Percentiles rank a stretch among this genome's conserved stretches.
Conservation (phyloP, 2,888 invertebrate species). For the Lepeophtheirus nordmannii region DNA sequence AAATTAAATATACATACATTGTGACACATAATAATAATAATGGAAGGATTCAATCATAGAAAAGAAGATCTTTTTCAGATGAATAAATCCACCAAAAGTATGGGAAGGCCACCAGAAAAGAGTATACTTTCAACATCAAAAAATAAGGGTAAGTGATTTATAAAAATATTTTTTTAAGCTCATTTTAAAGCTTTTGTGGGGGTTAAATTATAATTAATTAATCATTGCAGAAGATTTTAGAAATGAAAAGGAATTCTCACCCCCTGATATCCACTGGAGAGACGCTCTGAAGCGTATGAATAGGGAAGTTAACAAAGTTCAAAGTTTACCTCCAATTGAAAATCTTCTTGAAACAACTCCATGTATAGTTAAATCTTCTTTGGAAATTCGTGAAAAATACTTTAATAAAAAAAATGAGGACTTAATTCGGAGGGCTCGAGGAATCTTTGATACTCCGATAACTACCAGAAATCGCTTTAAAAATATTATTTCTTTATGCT, state of each 20-base stretch:
- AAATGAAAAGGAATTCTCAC: background rate
- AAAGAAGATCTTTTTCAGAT: too few species aligned
- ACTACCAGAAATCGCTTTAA: background rate
- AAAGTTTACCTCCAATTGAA: background rate
- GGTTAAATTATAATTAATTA: too few species aligned
- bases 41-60: too few species aligned
- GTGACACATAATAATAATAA: too few species aligned
- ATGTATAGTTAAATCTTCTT: background rate
- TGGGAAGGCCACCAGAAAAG: too few species aligned
- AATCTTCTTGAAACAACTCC: background rate
- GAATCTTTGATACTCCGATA: background rate
- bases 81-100: too few species aligned
- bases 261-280: background rate
- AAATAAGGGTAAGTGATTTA: too few species aligned
- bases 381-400: constrained; percentile 3
- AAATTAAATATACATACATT: too few species aligned
- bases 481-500: background rate
- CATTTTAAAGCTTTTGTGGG: too few species aligned
- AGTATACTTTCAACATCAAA: too few species aligned
- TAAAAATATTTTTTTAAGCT: too few species aligned
- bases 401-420: background rate
- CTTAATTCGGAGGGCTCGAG: background rate
- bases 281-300: background rate
- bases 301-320: background rate
- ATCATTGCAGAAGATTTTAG: too few species aligned